phyloP scores from a whole-genome alignment of 37 sponge, comb jelly and placozoan species.

The Spongilla lacustris region DNA sequence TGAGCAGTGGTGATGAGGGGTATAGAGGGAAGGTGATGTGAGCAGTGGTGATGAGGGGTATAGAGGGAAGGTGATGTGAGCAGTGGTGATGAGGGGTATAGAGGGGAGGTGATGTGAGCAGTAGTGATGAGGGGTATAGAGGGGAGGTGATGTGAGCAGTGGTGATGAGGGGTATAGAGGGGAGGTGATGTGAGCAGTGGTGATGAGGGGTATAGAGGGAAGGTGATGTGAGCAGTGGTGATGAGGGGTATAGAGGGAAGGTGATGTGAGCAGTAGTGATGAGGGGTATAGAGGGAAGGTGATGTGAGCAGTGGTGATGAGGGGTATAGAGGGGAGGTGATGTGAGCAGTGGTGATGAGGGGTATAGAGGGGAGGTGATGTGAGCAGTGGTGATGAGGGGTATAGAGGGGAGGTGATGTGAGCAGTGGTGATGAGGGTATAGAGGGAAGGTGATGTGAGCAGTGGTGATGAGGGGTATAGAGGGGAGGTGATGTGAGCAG shows the following conservation, averaged over 20 bases:
- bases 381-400: too few relatives aligned
- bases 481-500: background rate
- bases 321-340: background rate
- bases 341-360: too few relatives aligned
- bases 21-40: background rate
- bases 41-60: too few relatives aligned
- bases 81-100: too few relatives aligned
- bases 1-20: too few relatives aligned
- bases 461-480: background rate
- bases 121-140: background rate
- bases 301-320: too few relatives aligned
- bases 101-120: background rate
- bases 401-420: too few relatives aligned
- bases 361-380: background rate
- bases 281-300: background rate
- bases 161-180: background rate
- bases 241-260: background rate
- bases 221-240: too few relatives aligned
- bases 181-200: background rate
- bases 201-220: background rate
- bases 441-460: background rate
- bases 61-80: background rate
- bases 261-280: too few relatives aligned
- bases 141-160: background rate
- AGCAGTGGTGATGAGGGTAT: too few relatives aligned